phyloP scores from a whole-genome alignment of 2,888 invertebrate genomes.

The Apodemia duryi region DNA sequence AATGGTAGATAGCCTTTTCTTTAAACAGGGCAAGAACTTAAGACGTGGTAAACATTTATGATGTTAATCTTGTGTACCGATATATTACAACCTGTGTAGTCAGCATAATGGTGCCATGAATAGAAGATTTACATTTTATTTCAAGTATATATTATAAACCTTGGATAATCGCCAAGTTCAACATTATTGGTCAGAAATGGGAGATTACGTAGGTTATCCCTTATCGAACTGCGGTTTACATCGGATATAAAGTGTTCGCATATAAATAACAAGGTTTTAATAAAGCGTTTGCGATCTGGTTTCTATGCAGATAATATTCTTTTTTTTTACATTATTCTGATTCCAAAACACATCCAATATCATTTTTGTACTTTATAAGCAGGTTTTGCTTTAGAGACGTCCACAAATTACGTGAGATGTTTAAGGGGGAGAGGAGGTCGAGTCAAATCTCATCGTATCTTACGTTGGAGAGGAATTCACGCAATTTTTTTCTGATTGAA shows the following conservation, averaged over 20 bases:
- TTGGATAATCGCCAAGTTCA: slow-evolving; percentile 2
- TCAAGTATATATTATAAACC: not conserved
- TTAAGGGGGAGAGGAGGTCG: too few species aligned
- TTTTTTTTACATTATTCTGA: too few species aligned
- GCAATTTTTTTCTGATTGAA: too few species aligned
- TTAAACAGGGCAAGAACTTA: not conserved
- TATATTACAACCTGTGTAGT: not conserved
- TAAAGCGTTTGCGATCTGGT: not conserved
- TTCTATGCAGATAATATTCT: too few species aligned
- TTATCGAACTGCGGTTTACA: not conserved
- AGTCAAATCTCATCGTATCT: too few species aligned
- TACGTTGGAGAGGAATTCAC: too few species aligned
- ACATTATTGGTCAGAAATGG: not conserved
- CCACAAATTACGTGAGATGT: too few species aligned
- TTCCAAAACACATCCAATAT: too few species aligned
- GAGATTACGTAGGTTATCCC: slow-evolving; percentile 2
- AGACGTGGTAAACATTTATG: too few species aligned
- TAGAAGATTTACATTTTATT: slow-evolving; percentile 3
- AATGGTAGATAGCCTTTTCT: not conserved
- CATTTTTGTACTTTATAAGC: too few species aligned
- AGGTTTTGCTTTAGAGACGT: too few species aligned
- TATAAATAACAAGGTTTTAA: slow-evolving; percentile 1
- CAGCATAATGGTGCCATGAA: not conserved
- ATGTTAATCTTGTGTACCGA: not conserved
- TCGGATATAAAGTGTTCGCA: not conserved